These are phyloP conservation scores for Glossophaga mutica DNA, from an alignment of 2,797 vertebrate species.

Conservation along the genomic window DNA sequence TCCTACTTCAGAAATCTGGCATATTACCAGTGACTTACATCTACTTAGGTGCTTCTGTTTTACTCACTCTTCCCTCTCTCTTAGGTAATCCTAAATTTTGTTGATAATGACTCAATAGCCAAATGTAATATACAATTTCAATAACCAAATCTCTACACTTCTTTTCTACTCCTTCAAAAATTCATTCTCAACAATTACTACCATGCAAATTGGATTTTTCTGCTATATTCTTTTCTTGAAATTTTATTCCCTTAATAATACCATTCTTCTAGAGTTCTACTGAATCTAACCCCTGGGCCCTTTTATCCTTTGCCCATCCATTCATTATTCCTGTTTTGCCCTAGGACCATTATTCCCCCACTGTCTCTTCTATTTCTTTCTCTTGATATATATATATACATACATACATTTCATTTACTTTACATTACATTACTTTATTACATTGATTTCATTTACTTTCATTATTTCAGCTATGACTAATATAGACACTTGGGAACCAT, in stretches of 20 bases:
- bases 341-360: not conserved
- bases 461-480: conserved; percentile 35
- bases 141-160: not conserved
- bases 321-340: not conserved
- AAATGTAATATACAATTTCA: conserved; percentile 14
- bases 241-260: not conserved
- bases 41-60: not conserved
- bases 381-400: not conserved
- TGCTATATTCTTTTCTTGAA: not conserved
- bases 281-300: not conserved
- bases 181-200: not conserved
- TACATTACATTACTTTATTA: too few species aligned
- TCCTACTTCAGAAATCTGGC: not conserved
- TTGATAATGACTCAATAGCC: not conserved
- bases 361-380: not conserved
- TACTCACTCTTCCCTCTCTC: not conserved
- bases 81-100: not conserved
- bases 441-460: not conserved
- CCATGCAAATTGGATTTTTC: not conserved
- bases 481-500: not conserved
- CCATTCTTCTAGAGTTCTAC: not conserved
- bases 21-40: not conserved
- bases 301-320: not conserved
- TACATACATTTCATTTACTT: too few species aligned
- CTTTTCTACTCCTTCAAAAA: not conserved